Conservation (phyloP, 2,888 invertebrate genomes). For the Odontomyia ornata region DNA sequence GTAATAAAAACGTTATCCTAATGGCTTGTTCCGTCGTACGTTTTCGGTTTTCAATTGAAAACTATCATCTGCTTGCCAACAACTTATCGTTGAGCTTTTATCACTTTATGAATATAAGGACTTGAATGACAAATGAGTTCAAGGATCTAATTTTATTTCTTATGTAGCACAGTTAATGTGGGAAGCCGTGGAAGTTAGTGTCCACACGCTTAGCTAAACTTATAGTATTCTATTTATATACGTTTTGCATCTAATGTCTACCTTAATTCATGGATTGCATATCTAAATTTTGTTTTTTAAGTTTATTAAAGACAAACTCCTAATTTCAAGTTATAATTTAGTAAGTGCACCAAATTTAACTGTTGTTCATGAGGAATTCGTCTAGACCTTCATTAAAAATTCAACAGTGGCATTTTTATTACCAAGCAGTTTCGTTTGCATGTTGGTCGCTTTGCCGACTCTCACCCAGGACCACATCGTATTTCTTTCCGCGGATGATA, state of each 20-base stretch:
- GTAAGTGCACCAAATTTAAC: background rate
- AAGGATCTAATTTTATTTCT: background rate
- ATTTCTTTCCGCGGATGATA: slow-evolving; percentile 33
- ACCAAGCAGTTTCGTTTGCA: slow-evolving; percentile 34
- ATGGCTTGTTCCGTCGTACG: slow-evolving; percentile 37
- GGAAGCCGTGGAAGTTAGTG: too few relatives aligned
- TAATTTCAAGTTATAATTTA: too few relatives aligned
- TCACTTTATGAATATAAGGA: slow-evolving; percentile 18
- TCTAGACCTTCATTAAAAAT: slow-evolving; percentile 49
- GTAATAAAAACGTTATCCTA: slow-evolving; percentile 46
- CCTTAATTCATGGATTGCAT: too few relatives aligned
- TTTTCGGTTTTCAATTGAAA: slow-evolving; percentile 41
- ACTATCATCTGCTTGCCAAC: slow-evolving; percentile 44
- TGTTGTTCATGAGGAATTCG: slow-evolving; percentile 36
- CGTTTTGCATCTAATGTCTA: too few relatives aligned
- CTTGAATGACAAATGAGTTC: background rate
- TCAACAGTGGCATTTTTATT: slow-evolving; percentile 47
- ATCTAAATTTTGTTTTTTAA: too few relatives aligned
- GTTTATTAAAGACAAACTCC: too few relatives aligned
- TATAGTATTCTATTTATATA: too few relatives aligned
- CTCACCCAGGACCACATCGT: background rate
- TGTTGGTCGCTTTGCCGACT: slow-evolving; percentile 14
- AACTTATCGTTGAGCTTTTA: slow-evolving; percentile 45
- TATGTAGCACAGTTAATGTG: too few relatives aligned
- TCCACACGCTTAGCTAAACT: too few relatives aligned